Percentiles rank a stretch among this genome's conserved stretches.
These are phyloP conservation scores for Idaea biselata DNA, from an alignment of 2,888 invertebrate species.

Conservation along the genomic window DNA sequence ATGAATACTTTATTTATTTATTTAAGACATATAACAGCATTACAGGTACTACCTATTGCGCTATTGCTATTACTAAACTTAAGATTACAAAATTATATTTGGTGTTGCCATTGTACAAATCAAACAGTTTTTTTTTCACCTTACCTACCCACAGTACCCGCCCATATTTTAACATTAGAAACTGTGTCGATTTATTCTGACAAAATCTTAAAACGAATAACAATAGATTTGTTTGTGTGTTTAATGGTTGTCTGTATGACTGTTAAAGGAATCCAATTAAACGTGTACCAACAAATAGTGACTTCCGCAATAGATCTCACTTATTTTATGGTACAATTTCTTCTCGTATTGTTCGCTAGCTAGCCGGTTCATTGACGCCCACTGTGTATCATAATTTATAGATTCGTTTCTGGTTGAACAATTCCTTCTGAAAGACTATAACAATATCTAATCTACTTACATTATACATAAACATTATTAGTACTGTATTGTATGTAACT, in stretches of 20 bases:
- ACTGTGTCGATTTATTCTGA: no score
- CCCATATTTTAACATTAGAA: no score
- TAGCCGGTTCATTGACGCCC: slow-evolving; percentile 30
- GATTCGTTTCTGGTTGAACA: slow-evolving; percentile 24
- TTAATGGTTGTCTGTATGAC: slow-evolving; percentile 12
- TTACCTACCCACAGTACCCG: no score
- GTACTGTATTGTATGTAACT: not conserved
- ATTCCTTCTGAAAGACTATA: slow-evolving; percentile 5
- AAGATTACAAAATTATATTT: no score
- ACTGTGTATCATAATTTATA: slow-evolving; percentile 26
- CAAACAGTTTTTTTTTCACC: no score
- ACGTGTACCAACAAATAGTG: slow-evolving; percentile 7
- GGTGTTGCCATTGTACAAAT: no score
- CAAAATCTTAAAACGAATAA: not conserved
- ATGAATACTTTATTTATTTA: no score
- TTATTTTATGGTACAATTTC: slow-evolving; percentile 21
- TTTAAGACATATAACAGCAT: no score
- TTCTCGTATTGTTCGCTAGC: slow-evolving; percentile 32
- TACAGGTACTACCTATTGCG: no score
- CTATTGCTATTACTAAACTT: no score
- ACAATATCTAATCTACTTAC: not conserved
- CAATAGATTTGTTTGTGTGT: not conserved
- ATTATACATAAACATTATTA: not conserved
- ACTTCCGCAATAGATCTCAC: slow-evolving; percentile 24
- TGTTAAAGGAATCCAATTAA: not conserved